These are phyloP conservation scores for Leptocoma aspasia DNA, from an alignment of 2,113 vertebrate species.

Conservation along the genomic window DNA sequence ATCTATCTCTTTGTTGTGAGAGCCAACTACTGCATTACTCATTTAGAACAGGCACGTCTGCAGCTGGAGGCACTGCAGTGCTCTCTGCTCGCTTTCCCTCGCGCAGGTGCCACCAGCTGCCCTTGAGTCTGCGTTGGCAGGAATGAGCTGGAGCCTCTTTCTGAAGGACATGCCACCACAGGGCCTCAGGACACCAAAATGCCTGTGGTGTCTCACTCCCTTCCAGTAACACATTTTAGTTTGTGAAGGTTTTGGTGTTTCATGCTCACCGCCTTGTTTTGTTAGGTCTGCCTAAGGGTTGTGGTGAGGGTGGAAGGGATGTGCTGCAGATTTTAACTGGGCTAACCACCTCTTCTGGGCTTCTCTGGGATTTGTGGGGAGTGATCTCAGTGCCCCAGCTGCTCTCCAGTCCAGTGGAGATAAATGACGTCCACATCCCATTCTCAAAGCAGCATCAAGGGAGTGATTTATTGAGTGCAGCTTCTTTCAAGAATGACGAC, in stretches of 20 bases:
- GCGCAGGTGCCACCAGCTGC: background rate
- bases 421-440: background rate
- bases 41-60: background rate
- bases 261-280: background rate
- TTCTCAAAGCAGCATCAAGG: background rate
- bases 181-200: background rate
- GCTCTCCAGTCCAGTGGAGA: background rate
- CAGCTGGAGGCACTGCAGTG: background rate
- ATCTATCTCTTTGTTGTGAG: too few species aligned
- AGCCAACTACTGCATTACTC: too few species aligned
- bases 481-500: background rate
- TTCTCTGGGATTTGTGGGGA: background rate
- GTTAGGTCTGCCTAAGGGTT: background rate
- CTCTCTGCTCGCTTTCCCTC: background rate
- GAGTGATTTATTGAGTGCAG: background rate
- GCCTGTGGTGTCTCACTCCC: background rate
- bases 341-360: background rate
- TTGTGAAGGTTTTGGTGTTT: background rate
- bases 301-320: background rate
- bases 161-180: background rate
- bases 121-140: background rate
- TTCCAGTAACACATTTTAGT: background rate
- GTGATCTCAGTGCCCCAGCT: background rate
- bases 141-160: background rate
- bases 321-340: background rate